These are phyloP conservation scores for Poecilia wingei DNA, from an alignment of 2,797 vertebrate species.

Conservation along the genomic window DNA sequence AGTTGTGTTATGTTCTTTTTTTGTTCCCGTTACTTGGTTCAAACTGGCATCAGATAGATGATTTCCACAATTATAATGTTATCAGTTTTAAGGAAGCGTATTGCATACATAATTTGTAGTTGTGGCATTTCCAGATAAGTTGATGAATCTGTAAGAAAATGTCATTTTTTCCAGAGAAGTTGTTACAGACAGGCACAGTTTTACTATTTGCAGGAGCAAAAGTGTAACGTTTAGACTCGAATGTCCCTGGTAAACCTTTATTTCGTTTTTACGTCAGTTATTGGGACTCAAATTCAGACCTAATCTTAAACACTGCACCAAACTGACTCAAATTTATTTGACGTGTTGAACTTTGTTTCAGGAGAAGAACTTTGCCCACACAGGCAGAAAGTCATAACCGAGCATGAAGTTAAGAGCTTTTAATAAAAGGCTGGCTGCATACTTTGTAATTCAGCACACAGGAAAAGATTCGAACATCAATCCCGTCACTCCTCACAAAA, in stretches of 20 bases:
- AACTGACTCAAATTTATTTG: conserved; percentile 21
- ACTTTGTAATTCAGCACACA: conserved; percentile 29
- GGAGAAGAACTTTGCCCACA: conserved; percentile 6
- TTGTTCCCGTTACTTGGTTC: background rate
- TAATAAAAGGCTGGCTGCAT: conserved; percentile 50
- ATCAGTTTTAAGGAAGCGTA: background rate
- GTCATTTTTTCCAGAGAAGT: background rate
- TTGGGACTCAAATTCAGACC: conserved; percentile 10
- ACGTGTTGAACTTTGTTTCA: conserved; percentile 20
- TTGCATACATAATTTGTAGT: background rate
- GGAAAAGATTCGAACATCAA: conserved; percentile 40
- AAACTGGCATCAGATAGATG: background rate
- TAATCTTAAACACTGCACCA: conserved; percentile 18
- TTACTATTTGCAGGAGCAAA: background rate
- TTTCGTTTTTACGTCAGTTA: conserved; percentile 21
- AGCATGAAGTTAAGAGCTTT: conserved; percentile 28
- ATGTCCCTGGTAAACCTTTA: conserved; percentile 21
- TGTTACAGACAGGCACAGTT: background rate
- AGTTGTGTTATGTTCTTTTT: background rate
- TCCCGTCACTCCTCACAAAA: conserved; percentile 58
- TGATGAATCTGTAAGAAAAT: conserved; percentile 11
- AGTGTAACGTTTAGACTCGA: conserved; percentile 5
- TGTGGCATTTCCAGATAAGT: conserved; percentile 24
- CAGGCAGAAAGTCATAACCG: conserved; percentile 22
- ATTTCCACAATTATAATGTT: background rate